phyloP scores from a whole-genome alignment of 2,888 invertebrate genomes.

The Alcis repandata region DNA sequence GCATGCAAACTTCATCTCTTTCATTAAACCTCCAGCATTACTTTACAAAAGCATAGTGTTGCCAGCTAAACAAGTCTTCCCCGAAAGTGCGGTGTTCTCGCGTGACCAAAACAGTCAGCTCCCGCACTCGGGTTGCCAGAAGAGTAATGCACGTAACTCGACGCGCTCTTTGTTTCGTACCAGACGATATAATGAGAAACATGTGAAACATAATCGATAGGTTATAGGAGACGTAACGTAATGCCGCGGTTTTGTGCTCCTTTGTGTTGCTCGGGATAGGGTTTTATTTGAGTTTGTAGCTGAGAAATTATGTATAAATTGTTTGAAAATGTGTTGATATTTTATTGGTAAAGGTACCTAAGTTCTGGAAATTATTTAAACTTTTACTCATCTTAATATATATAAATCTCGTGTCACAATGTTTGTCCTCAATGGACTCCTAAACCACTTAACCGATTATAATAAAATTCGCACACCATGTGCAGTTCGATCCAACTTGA shows the following conservation, averaged over 20 bases:
- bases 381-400: no score
- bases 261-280: constrained; percentile 64
- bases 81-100: constrained; percentile 73
- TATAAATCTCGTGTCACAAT: no score
- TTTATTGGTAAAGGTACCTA: no score
- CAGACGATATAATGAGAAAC: constrained; percentile 84
- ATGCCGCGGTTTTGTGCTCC: constrained; percentile 69
- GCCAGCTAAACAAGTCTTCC: constrained; percentile 67
- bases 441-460: no score
- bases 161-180: constrained; percentile 81
- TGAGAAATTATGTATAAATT: constrained; percentile 49
- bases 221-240: constrained; percentile 77
- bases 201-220: constrained; percentile 82
- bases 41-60: constrained; percentile 59
- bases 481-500: no score
- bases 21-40: constrained; percentile 53
- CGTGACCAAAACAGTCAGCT: constrained; percentile 73
- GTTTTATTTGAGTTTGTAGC: constrained; percentile 55
- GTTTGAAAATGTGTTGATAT: neutral
- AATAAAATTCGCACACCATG: no score
- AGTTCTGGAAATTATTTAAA: no score
- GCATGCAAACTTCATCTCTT: constrained; percentile 19
- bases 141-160: constrained; percentile 76
- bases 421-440: no score
- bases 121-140: constrained; percentile 65